Conservation (phyloP, 2,888 invertebrate genomes). For the Drosophila lacicola region DNA sequence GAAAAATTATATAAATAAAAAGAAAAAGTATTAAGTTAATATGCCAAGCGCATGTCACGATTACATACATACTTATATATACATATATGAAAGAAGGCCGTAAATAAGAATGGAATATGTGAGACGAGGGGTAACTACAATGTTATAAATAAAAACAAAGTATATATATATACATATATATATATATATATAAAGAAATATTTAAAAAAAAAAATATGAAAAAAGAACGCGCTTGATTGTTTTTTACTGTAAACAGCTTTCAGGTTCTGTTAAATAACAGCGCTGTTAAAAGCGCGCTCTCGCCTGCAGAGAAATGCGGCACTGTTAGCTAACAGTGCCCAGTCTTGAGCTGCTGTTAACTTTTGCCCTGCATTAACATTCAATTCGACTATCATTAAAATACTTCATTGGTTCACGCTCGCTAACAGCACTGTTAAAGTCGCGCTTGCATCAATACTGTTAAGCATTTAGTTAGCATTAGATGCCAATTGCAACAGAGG, state of each 20-base stretch:
- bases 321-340: too few relatives aligned
- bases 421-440: background rate
- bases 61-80: constrained; percentile 27
- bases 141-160: constrained; percentile 56
- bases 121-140: constrained; percentile 52
- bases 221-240: constrained; percentile 8
- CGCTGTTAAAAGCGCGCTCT: constrained; percentile 4
- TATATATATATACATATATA: constrained; percentile 30
- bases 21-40: constrained; percentile 33
- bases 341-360: too few relatives aligned
- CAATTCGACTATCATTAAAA: too few relatives aligned
- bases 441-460: background rate
- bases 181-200: constrained; percentile 30
- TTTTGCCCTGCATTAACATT: too few relatives aligned
- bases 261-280: constrained; percentile 10
- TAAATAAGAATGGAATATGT: constrained; percentile 33
- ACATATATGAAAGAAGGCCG: constrained; percentile 28
- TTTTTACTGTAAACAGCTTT: constrained; percentile 4
- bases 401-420: too few relatives aligned
- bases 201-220: background rate
- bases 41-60: constrained; percentile 29
- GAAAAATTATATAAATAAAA: background rate
- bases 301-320: too few relatives aligned
- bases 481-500: background rate
- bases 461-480: background rate